Base-by-base conservation (phyloP, 92 coral and sea anemone species). In the Zoanthus sansibaricus region DNA sequence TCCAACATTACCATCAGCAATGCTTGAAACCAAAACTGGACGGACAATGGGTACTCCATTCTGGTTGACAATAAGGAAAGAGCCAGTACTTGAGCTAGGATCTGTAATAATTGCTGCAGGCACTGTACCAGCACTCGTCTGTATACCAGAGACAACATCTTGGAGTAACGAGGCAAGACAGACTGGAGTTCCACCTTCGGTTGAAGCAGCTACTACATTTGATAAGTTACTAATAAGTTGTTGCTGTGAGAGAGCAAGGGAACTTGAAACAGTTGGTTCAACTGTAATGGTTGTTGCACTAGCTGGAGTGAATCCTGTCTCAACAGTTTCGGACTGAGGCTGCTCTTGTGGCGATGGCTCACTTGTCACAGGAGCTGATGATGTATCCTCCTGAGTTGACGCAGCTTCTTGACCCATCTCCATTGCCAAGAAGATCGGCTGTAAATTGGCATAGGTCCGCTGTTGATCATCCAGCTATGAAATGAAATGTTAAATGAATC, bases 61-160 rank as follows among this genome's bases (percentile, higher is more conserved):
- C 86, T 97, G 99, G 72, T 96, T 97, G 72, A 97, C 99, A 72
- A 97, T 91, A 87, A 95, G 92, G 82, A 92, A 97, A 1, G 99
- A 97, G 44, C 99, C 99, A 92, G 94, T 94, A 79, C 95, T 90
- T 9, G 97, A 96, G 75, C 88, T 96, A 20, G 99, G 94, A 56
- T 97, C 99, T 70, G 98, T 94, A 78, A 95, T 94, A 54, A 97
- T 93, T 17, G 99, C 96, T 0, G 99, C 99, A 15, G 98, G 98
- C 5, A 95, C 98, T 49, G 98, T 91, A 17, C 98, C 98, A 49
- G 97, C 89, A 46, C 94, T 93, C 5, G 96, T 95, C 69, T 96
- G 99, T 69, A 97, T 97, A 32, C 99, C 99, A 21, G 99, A 95
- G n/a, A 97, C 99, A 5, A 97, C 99, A 92, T 97, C 99, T 78